Conservation (phyloP, 2,113 vertebrate species). For the Paratilapia polleni region DNA sequence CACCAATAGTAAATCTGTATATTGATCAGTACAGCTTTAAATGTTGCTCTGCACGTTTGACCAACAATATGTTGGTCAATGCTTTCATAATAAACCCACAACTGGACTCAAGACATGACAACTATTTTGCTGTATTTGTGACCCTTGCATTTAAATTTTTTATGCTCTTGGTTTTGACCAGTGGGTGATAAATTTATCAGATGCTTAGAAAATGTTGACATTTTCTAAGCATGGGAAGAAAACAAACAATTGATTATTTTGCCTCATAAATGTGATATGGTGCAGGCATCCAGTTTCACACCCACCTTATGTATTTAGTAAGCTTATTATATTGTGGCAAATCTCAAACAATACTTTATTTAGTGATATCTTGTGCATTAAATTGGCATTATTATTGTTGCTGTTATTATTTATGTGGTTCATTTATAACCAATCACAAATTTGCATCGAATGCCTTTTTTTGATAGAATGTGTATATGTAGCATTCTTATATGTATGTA, state of each 20-base stretch:
- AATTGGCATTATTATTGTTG: background rate
- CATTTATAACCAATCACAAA: background rate
- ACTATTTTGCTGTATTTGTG: background rate
- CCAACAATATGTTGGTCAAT: background rate
- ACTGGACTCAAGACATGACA: no score
- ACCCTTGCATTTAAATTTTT: no score
- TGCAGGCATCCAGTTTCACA: background rate
- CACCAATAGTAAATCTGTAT: background rate
- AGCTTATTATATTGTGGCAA: background rate
- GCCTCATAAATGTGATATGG: background rate
- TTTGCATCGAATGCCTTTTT: background rate
- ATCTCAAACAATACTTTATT: background rate
- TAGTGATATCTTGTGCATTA: background rate
- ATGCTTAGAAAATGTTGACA: no score
- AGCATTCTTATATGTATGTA: background rate
- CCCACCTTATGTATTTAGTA: background rate
- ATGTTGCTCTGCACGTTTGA: background rate
- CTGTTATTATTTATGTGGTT: background rate
- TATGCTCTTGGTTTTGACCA: background rate
- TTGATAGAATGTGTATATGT: background rate
- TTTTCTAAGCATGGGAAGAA: background rate
- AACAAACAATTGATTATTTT: background rate
- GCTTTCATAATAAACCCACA: background rate
- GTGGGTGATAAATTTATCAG: background rate
- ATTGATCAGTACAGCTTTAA: background rate